Evolutionary conservation across 2,888 invertebrate genomes (phyloP), one percentile per base, ranked within the genome.

Genomic region (Nemurella pictetii): DNA sequence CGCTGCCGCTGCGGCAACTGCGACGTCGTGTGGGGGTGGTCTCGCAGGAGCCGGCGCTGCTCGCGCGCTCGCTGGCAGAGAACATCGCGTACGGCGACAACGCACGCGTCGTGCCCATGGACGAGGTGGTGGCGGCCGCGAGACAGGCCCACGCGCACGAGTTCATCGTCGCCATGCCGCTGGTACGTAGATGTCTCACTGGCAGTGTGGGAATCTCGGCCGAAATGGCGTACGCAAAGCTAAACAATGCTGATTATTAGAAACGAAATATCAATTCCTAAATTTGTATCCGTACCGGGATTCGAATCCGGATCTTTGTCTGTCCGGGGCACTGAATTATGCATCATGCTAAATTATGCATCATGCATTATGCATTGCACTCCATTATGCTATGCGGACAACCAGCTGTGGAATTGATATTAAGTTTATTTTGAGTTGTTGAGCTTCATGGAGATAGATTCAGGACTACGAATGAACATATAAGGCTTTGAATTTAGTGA

Each of bases 51-150:
- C 93, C 92, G 0, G 89, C 91, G 2, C 89, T 93, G 3, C 93
- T 93, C 88, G 91, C 91, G 86, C 89, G 91, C 85, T 91, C 91
- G 73, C 91, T 93, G 29, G 89, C 88, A n/a, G 92, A 93, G 85
- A 93, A 93, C 87, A 93, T 55, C 20, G 55, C 55, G 15, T 55
- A 55, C 55, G 55, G 55, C 55, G 55, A 55, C 55, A 55, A 55
- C 30, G 12, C 80, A 81, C 29, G 75, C 4, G 91, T 91, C 26
- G 75, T 85, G 20, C 32, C 36, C 12, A 73, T 81, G n/a, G 86
- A 87, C 0, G 90, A 91, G 83, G 89, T 92, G 28, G 90, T 91
- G 0, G 87, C 88, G 83, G 91, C 90, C 5, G 90, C 91, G 0
- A 89, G 89, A 82, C 88, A 88, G 84, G 92, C 92, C 28, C 92